A percentile compares a stretch with the other conserved stretches of the same genome.
Conservation (phyloP, 2,888 invertebrate species). For the Linnaemya vulpina region DNA sequence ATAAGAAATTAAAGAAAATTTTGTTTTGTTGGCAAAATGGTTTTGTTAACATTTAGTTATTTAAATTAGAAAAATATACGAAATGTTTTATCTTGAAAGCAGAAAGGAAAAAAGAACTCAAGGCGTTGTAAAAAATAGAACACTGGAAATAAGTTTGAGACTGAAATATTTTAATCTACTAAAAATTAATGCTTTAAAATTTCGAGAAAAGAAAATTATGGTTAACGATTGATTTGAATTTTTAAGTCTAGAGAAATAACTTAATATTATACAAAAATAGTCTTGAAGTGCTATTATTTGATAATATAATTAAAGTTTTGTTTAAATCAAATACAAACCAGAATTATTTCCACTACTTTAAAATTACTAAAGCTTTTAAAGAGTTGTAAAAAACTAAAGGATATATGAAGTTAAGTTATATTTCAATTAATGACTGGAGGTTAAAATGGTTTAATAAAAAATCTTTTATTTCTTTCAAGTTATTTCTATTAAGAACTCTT, state of each 20-base stretch:
- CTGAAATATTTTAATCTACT: neutral
- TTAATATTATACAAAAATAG: neutral
- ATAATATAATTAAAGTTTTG: neutral
- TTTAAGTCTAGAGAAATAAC: neutral
- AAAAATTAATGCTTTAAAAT: too few relatives aligned
- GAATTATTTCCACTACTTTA: neutral
- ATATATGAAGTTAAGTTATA: too few relatives aligned
- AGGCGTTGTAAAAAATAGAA: neutral
- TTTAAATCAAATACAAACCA: neutral
- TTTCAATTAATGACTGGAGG: too few relatives aligned
- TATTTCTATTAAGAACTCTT: too few relatives aligned
- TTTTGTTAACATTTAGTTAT: slow-evolving; percentile 18
- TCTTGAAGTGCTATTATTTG: neutral
- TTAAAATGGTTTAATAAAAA: too few relatives aligned
- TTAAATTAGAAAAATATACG: slow-evolving; percentile 6
- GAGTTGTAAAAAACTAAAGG: too few relatives aligned
- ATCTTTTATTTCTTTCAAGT: too few relatives aligned
- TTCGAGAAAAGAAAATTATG: neutral
- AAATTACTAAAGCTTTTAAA: neutral
- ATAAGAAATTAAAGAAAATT: slow-evolving; percentile 41
- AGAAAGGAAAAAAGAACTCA: neutral
- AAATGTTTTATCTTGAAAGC: too few relatives aligned
- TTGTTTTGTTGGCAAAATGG: slow-evolving; percentile 28
- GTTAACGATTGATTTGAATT: neutral
- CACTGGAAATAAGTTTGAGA: neutral